Evolutionary conservation across 2,113 vertebrate genomes (phyloP).

Genomic region (Oostethus manadensis): DNA sequence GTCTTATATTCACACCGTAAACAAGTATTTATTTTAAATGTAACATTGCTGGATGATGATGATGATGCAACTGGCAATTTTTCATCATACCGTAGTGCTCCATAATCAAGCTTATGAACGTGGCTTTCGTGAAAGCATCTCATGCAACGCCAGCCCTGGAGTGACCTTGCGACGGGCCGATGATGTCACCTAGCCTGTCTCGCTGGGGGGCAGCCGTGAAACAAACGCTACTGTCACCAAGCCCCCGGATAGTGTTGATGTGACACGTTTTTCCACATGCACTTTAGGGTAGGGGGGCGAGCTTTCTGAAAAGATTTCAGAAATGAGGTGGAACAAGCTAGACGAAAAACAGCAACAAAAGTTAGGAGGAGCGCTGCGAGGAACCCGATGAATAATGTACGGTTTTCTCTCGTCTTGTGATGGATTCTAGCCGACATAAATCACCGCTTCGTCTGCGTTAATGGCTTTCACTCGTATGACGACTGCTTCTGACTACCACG

Average conservation of each 20-base stretch:
- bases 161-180: conserved; percentile 16
- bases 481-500: conserved; percentile 7
- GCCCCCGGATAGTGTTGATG: conserved; percentile 16
- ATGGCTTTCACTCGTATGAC: conserved; percentile 31
- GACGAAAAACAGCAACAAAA: neutral
- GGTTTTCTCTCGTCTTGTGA: conserved; percentile 37
- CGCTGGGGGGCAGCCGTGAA: conserved; percentile 16
- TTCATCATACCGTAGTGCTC: neutral
- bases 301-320: neutral
- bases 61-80: too few relatives aligned
- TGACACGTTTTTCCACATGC: conserved; percentile 27
- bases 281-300: conserved; percentile 19
- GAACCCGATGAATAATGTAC: conserved; percentile 47
- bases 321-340: neutral
- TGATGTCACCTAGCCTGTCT: conserved; percentile 28
- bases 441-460: conserved; percentile 35
- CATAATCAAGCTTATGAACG: neutral
- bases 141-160: conserved; percentile 9
- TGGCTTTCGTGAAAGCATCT: conserved; percentile 7
- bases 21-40: too few relatives aligned
- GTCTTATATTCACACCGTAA: too few relatives aligned
- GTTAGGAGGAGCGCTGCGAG: conserved; percentile 7
- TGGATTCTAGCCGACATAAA: conserved; percentile 42
- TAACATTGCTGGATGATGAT: too few relatives aligned
- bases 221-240: conserved; percentile 11